Conservation (phyloP, 2,113 vertebrate genomes). For the Salminus brasiliensis region DNA sequence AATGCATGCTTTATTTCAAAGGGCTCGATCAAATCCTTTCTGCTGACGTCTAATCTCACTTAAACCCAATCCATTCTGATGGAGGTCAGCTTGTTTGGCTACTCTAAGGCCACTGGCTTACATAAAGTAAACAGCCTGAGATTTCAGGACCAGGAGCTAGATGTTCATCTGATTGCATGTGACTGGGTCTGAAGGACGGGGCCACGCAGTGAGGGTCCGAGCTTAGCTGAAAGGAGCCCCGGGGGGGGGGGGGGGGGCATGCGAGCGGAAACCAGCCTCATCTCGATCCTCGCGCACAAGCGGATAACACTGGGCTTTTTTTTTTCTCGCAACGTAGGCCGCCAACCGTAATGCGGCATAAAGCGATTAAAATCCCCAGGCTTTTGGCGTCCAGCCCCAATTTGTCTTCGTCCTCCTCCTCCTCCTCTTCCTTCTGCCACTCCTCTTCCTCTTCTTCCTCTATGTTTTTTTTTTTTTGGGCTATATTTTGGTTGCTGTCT, state of each 20-base stretch:
- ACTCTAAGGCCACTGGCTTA: not conserved
- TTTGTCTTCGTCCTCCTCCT: conserved; percentile 26
- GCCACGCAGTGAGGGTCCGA: not conserved
- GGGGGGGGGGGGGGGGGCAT: too few species aligned
- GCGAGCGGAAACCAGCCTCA: conserved; percentile 11
- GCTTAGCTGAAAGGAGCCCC: not conserved
- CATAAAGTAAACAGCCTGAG: conserved; percentile 12
- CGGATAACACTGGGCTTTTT: conserved; percentile 50
- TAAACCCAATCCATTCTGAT: not conserved
- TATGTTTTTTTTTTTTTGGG: conserved; percentile 16
- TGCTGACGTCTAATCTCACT: not conserved
- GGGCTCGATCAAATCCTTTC: not conserved
- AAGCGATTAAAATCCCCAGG: conserved; percentile 52
- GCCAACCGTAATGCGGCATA: conserved; percentile 50
- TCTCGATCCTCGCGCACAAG: conserved; percentile 24
- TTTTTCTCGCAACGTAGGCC: conserved; percentile 37
- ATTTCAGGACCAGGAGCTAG: not conserved
- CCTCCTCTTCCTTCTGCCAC: not conserved
- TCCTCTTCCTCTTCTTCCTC: conserved; percentile 18
- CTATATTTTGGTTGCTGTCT: conserved; percentile 40
- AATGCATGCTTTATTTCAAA: not conserved
- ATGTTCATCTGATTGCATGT: conserved; percentile 39
- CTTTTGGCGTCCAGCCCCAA: conserved; percentile 48
- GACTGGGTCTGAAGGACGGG: conserved; percentile 21
- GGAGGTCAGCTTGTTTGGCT: not conserved